Evolutionary conservation across 2,113 vertebrate species (phyloP).

Genomic region (Cyphomyrus discorhynchus): DNA sequence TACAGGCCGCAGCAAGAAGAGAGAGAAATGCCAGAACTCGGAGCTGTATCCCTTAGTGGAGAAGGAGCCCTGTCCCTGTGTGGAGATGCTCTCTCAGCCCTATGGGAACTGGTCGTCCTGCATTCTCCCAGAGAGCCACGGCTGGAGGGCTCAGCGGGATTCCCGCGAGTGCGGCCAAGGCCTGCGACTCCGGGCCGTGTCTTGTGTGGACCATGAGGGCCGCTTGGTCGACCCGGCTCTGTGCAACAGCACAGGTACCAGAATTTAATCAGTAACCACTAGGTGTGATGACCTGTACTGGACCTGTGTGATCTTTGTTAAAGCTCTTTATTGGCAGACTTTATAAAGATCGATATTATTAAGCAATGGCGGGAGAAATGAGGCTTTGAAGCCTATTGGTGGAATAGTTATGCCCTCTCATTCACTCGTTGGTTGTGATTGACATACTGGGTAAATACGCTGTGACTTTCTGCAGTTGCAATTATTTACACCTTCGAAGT

Average conservation of each 20-base stretch:
- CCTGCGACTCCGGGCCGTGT: slow-evolving; percentile 65
- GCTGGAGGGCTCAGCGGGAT: slow-evolving; percentile 40
- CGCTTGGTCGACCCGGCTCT: slow-evolving; percentile 63
- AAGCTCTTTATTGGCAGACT: neutral
- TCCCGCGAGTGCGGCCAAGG: slow-evolving; percentile 75
- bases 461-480: neutral
- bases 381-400: neutral
- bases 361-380: neutral
- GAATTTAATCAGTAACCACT: neutral
- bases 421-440: neutral
- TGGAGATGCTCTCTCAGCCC: slow-evolving; percentile 67
- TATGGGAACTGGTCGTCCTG: slow-evolving; percentile 91
- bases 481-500: neutral
- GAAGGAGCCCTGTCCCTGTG: slow-evolving; percentile 73
- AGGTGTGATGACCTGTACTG: neutral
- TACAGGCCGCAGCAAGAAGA: slow-evolving; percentile 89
- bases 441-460: neutral
- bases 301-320: neutral
- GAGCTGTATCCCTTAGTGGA: slow-evolving; percentile 73
- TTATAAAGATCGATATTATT: neutral
- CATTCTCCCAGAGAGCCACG: slow-evolving; percentile 58
- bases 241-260: slow-evolving; percentile 78
- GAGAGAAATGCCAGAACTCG: slow-evolving; percentile 74
- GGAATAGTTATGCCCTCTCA: neutral
- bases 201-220: slow-evolving; percentile 71